Evolutionary conservation across 2,888 invertebrate species (phyloP).

Genomic region (Petrolisthes cinctipes): DNA sequence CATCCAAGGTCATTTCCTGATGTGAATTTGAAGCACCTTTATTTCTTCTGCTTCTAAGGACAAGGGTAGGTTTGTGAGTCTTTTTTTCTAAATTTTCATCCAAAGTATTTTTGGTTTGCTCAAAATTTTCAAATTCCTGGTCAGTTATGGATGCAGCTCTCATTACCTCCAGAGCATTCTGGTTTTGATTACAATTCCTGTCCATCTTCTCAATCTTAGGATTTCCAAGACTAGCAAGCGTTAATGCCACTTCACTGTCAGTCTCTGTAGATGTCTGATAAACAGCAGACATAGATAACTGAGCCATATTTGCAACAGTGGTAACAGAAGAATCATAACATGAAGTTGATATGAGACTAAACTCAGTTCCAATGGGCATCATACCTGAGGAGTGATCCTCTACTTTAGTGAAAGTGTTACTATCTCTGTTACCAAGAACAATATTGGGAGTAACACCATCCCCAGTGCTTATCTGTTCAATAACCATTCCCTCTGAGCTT

Average conservation of each 20-base stretch:
- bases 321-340: slow-evolving; percentile 48
- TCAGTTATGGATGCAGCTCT: slow-evolving; percentile 20
- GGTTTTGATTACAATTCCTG: slow-evolving; percentile 22
- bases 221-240: slow-evolving; percentile 62
- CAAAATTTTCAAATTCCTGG: slow-evolving; percentile 40
- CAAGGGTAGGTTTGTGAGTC: slow-evolving; percentile 49
- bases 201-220: slow-evolving; percentile 61
- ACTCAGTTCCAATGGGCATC: slow-evolving; percentile 53
- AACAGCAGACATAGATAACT: slow-evolving; percentile 48
- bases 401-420: slow-evolving; percentile 36
- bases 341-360: slow-evolving; percentile 53
- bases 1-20: slow-evolving; percentile 12
- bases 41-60: slow-evolving; percentile 53
- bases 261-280: slow-evolving; percentile 57
- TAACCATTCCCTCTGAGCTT: slow-evolving; percentile 23
- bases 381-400: slow-evolving; percentile 33
- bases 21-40: slow-evolving; percentile 22
- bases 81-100: slow-evolving; percentile 16
- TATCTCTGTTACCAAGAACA: slow-evolving; percentile 46
- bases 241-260: slow-evolving; percentile 64
- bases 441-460: slow-evolving; percentile 46
- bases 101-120: slow-evolving; percentile 27
- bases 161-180: slow-evolving; percentile 6
- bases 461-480: slow-evolving; percentile 45
- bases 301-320: slow-evolving; percentile 51